Percentiles rank a stretch among this genome's conserved stretches.
Evolutionary conservation across 2,888 invertebrate species (phyloP).

Genomic region (Scaptodrosophila latifasciaeformis): DNA sequence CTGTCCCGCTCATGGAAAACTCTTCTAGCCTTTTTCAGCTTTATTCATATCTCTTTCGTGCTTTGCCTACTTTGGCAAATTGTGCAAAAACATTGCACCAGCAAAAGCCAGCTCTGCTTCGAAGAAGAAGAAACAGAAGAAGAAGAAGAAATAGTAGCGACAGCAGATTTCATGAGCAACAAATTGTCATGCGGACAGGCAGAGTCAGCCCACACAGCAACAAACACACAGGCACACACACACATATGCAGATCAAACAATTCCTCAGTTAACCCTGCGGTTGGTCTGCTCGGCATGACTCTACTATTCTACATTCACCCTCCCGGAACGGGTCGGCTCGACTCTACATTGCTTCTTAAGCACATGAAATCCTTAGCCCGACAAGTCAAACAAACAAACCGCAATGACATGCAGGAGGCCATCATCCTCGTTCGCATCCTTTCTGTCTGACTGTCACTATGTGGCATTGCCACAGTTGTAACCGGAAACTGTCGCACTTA

Average conservation of each 20-base stretch:
- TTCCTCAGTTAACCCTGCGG: constrained; percentile 42
- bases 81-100: constrained; percentile 58
- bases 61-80: constrained; percentile 62
- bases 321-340: too few relatives aligned
- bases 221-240: constrained; percentile 14
- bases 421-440: too few relatives aligned
- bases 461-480: constrained; percentile 63
- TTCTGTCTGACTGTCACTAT: too few relatives aligned
- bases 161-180: constrained; percentile 62
- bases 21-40: constrained; percentile 21
- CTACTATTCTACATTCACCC: too few relatives aligned
- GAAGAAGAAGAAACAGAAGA: too few relatives aligned
- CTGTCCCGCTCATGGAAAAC: not conserved
- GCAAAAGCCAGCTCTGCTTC: constrained; percentile 19
- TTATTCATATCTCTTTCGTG: constrained; percentile 45
- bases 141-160: constrained; percentile 8
- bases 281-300: too few relatives aligned
- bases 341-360: constrained; percentile 49
- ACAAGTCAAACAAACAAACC: constrained; percentile 65
- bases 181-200: constrained; percentile 66
- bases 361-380: constrained; percentile 64
- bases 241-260: constrained; percentile 18
- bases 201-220: constrained; percentile 49
- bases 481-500: constrained; percentile 67
- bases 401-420: constrained; percentile 65